Base-by-base conservation (phyloP, 2,797 vertebrate genomes). In the Smutsia gigantea region DNA sequence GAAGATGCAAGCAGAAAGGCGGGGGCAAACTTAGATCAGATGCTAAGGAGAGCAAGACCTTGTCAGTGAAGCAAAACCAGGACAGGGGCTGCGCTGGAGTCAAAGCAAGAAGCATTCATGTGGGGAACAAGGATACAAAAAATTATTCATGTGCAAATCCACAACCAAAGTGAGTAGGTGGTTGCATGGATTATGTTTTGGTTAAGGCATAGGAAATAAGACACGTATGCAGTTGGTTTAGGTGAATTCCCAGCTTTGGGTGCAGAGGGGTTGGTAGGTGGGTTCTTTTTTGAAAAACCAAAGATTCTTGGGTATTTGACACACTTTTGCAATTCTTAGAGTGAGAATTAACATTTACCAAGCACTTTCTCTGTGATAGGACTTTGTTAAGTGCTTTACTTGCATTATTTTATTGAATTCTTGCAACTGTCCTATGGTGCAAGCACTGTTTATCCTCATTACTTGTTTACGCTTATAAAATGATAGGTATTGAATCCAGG, bases 401-500 rank as follows among this genome's bases (percentile, higher is more conserved):
- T 85, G 74, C 31, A 93, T 93, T 93, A 68, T 86, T 71, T 82
- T 74, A 69, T 11, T 55, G 49, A 92, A 83, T 92, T 93, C 63
- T 91, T 64, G 39, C 31, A 87, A 51, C 51, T 69, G 19, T n/a
- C 0, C 51, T 81, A 59, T 59, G 59, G 69, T 79, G 29, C 93
- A 57, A 94, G 21, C 29, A 34, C n/a, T 85, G 42, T 87, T 90
- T 87, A 83, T 79, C 39, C 10, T 25, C 29, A 59, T 78, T 63
- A 53, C 66, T 85, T 84, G 39, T 64, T 90, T 90, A 94, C 64
- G 51, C 49, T 93, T 90, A 78, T 18, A 53, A 61, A 87, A 39
- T 31, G 64, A 68, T 46, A 69, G 25, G 31, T 61, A 49, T 74
- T 93, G 39, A 75, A 64, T 63, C 29, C 23, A 87, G 69, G 81